Evolutionary conservation across 2,113 vertebrate genomes (phyloP).

Genomic region (Clarias batrachus): DNA sequence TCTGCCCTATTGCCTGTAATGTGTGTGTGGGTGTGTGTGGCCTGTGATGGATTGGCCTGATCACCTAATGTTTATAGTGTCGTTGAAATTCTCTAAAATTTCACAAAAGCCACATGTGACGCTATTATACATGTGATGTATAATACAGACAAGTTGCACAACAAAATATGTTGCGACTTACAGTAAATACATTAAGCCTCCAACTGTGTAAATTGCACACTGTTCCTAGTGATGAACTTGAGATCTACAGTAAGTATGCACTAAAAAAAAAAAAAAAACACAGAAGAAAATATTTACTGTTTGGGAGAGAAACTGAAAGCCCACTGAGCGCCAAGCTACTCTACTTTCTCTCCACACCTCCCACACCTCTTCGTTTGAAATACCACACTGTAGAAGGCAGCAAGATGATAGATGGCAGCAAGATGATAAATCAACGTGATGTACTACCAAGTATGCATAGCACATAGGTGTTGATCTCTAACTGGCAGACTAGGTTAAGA

Average conservation of each 20-base stretch:
- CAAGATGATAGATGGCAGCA: conserved; percentile 1
- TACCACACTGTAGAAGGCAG: conserved; percentile 19
- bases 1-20: too few species aligned
- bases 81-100: too few species aligned
- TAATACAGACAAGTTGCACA: background rate
- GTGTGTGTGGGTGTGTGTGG: too few species aligned
- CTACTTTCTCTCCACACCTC: background rate
- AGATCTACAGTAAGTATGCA: background rate
- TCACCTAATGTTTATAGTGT: background rate
- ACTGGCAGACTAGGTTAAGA: conserved; percentile 19
- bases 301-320: background rate
- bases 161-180: too few species aligned
- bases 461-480: background rate
- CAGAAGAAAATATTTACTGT: background rate
- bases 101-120: background rate
- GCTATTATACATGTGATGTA: background rate
- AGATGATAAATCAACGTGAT: conserved; percentile 8
- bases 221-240: background rate
- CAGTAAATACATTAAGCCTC: too few species aligned
- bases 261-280: background rate
- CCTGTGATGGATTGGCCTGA: too few species aligned
- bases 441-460: background rate
- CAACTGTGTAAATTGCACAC: background rate
- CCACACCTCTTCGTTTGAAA: background rate
- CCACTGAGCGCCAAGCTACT: background rate